A percentile compares a stretch with the other conserved stretches of the same genome.
Conservation (phyloP, 2,888 invertebrate genomes). For the Drosophila quinaria region DNA sequence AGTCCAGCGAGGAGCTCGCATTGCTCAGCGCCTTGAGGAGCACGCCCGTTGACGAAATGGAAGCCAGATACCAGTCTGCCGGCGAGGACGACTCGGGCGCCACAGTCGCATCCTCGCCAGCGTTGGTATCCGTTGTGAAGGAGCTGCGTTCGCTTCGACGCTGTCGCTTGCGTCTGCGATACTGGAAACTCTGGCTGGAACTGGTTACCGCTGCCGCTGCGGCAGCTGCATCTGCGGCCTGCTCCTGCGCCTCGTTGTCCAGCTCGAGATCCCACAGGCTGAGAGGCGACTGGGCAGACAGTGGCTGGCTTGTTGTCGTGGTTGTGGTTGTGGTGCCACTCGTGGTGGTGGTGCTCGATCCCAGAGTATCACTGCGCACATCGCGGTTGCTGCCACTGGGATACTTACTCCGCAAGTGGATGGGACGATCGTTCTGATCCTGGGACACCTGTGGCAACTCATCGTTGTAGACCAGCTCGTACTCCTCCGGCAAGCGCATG, state of each 20-base stretch:
- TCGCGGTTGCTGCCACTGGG: constrained; percentile 83
- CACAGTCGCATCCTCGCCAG: constrained; percentile 41
- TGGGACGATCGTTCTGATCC: constrained; percentile 81
- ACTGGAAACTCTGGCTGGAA: constrained; percentile 23
- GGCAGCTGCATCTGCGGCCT: constrained; percentile 53
- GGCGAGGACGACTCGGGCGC: constrained; percentile 23
- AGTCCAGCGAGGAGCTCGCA: constrained; percentile 86
- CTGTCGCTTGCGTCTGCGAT: constrained; percentile 61
- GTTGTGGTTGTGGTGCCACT: constrained; percentile 34
- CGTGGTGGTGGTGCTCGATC: constrained; percentile 47
- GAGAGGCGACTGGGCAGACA: constrained; percentile 71
- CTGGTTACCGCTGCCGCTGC: constrained; percentile 17
- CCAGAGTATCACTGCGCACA: constrained; percentile 81
- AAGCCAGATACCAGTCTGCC: constrained; percentile 81
- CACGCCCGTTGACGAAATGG: constrained; percentile 84
- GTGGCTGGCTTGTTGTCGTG: constrained; percentile 49
- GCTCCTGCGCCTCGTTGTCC: constrained; percentile 87
- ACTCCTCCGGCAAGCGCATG: constrained; percentile 81
- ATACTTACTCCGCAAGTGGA: constrained; percentile 84
- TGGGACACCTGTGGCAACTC: constrained; percentile 68
- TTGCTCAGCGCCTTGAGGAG: constrained; percentile 85
- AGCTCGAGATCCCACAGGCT: constrained; percentile 87
- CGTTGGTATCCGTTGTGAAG: constrained; percentile 28
- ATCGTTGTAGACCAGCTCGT: constrained; percentile 83
- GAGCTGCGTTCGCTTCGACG: constrained; percentile 34